A percentile compares a stretch with the other conserved stretches of the same genome.
These are phyloP conservation scores for Tetrao urogallus DNA, from an alignment of 2,113 vertebrate species.

Conservation along the genomic window DNA sequence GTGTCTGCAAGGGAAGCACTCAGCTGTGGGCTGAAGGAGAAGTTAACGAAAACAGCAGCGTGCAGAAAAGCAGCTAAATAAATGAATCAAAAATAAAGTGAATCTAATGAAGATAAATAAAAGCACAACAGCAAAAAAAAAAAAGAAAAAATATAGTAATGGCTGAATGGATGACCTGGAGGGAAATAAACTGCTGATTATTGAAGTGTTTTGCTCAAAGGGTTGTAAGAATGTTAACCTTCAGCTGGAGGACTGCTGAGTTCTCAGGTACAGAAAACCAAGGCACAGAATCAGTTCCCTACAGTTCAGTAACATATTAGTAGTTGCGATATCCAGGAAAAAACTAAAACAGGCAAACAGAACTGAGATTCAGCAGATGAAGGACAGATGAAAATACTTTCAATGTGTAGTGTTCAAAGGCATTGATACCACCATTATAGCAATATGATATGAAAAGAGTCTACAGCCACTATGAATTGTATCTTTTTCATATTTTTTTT, in stretches of 20 bases:
- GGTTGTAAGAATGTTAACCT: background rate
- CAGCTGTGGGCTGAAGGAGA: background rate
- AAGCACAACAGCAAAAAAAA: too few species aligned
- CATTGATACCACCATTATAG: background rate
- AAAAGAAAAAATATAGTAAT: background rate
- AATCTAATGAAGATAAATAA: too few species aligned
- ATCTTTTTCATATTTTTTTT: background rate
- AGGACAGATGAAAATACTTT: background rate
- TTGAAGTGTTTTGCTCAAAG: background rate
- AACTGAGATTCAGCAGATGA: background rate
- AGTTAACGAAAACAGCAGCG: background rate
- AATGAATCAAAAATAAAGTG: background rate
- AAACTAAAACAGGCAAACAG: background rate
- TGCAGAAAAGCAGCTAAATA: background rate
- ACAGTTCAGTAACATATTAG: background rate
- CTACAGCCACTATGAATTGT: background rate
- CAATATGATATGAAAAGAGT: background rate
- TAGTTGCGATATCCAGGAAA: background rate
- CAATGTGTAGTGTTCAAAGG: background rate
- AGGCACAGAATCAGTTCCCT: background rate
- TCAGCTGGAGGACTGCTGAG: background rate
- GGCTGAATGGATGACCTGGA: background rate
- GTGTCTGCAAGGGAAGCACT: rapidly evolving
- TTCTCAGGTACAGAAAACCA: background rate
- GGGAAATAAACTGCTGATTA: background rate